Evolutionary conservation across 2,797 vertebrate species (phyloP).

Genomic region (Nannoperca australis): DNA sequence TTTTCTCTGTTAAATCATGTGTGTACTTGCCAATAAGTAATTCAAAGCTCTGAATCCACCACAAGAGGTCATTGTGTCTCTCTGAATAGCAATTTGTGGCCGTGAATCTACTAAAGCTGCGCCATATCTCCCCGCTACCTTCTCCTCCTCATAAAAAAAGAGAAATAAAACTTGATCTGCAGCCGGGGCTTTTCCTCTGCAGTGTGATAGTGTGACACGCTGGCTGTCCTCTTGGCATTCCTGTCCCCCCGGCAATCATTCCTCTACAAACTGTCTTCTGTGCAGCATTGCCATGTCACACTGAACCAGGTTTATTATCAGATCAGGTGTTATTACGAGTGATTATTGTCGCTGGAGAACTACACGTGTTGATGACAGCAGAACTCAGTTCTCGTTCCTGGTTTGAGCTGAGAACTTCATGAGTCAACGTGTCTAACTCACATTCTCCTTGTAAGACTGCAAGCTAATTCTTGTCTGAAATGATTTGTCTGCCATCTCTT

Average conservation of each 20-base stretch:
- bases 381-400: slow-evolving; percentile 19
- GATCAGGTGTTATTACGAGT: slow-evolving; percentile 7
- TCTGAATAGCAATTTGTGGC: slow-evolving; percentile 16
- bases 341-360: neutral
- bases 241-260: slow-evolving; percentile 25
- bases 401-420: slow-evolving; percentile 4
- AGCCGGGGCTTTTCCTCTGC: slow-evolving; percentile 62
- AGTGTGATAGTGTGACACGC: slow-evolving; percentile 61
- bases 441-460: slow-evolving; percentile 27
- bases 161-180: slow-evolving; percentile 79
- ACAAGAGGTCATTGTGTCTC: slow-evolving; percentile 75
- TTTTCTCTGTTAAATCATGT: neutral
- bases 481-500: slow-evolving; percentile 53
- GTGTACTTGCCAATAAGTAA: neutral
- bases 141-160: slow-evolving; percentile 69
- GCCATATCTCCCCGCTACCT: slow-evolving; percentile 49
- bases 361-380: neutral
- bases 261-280: slow-evolving; percentile 44
- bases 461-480: slow-evolving; percentile 44
- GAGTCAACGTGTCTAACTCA: neutral
- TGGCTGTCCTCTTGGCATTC: slow-evolving; percentile 61
- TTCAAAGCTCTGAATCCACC: slow-evolving; percentile 47
- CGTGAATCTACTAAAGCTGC: slow-evolving; percentile 28
- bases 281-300: slow-evolving; percentile 15
- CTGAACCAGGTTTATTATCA: neutral